Percentiles rank a stretch among this genome's conserved stretches.
Conservation (phyloP, 1,140 invertebrate genomes). For the Eupristina koningsbergeri region DNA sequence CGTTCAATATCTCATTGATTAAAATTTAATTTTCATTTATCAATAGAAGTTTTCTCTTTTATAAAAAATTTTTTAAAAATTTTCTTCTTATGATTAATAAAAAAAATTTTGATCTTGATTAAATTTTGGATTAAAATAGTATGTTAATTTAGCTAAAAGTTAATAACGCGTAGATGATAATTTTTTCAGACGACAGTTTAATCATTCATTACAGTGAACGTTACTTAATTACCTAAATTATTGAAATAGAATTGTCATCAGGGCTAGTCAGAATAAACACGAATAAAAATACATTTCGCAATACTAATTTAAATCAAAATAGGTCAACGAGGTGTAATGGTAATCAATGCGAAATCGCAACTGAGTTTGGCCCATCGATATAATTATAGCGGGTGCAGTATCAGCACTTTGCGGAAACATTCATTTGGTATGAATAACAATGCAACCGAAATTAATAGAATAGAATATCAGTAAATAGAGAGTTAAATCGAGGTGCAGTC, state of each 20-base stretch:
- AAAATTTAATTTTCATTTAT: background rate
- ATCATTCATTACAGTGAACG: no score
- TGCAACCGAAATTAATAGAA: slow-evolving; percentile 41
- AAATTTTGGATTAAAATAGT: no score
- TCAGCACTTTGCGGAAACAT: slow-evolving; percentile 12
- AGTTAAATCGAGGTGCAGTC: background rate
- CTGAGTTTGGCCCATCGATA: slow-evolving; percentile 10
- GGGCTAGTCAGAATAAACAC: no score
- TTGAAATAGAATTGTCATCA: no score
- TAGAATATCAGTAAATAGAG: slow-evolving; percentile 23
- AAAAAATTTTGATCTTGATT: no score
- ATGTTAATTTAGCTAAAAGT: no score
- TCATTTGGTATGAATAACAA: slow-evolving; percentile 29
- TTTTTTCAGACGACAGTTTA: no score
- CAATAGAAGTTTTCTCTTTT: background rate
- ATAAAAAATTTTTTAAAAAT: background rate
- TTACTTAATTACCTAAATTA: no score
- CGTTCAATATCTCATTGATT: background rate
- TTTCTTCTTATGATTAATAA: no score
- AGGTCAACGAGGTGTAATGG: background rate
- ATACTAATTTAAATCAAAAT: background rate
- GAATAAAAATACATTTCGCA: no score
- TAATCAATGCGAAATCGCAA: slow-evolving; percentile 7
- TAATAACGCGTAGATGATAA: no score
- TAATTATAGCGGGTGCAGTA: background rate